Percentiles rank a stretch among this genome's conserved stretches.
These are phyloP conservation scores for Nephrotoma flavescens DNA, from an alignment of 2,888 invertebrate species.

Conservation along the genomic window DNA sequence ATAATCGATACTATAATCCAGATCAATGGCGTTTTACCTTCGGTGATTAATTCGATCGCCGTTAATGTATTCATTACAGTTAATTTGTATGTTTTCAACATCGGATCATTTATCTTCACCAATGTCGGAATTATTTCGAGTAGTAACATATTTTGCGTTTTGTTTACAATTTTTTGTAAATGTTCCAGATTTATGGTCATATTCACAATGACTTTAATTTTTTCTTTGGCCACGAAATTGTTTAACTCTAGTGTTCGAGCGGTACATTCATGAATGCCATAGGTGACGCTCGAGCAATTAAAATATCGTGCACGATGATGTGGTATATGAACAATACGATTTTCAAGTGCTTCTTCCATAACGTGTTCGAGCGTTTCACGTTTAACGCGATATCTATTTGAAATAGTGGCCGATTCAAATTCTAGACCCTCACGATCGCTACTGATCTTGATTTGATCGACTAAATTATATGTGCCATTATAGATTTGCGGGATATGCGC, in stretches of 20 bases:
- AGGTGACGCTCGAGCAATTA: neutral
- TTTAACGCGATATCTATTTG: neutral
- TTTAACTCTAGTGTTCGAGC: neutral
- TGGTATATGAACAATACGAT: neutral
- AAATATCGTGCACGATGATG: neutral
- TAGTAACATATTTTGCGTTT: neutral
- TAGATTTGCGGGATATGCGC: neutral
- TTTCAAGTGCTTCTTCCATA: neutral
- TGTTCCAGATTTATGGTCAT: neutral
- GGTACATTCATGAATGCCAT: neutral
- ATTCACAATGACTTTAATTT: neutral
- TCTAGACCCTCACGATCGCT: neutral
- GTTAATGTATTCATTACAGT: neutral
- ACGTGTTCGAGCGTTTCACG: neutral
- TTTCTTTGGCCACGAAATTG: neutral
- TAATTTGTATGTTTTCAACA: neutral
- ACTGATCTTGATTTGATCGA: neutral
- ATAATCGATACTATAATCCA: neutral
- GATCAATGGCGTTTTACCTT: neutral
- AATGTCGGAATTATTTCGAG: neutral
- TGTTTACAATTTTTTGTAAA: neutral
- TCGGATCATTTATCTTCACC: neutral
- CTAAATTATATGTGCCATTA: neutral
- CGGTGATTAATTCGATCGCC: neutral
- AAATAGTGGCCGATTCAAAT: neutral